A percentile compares a stretch with the other conserved stretches of the same genome.
Evolutionary conservation across 2,797 vertebrate species (phyloP).

Genomic region (Girardinus metallicus): DNA sequence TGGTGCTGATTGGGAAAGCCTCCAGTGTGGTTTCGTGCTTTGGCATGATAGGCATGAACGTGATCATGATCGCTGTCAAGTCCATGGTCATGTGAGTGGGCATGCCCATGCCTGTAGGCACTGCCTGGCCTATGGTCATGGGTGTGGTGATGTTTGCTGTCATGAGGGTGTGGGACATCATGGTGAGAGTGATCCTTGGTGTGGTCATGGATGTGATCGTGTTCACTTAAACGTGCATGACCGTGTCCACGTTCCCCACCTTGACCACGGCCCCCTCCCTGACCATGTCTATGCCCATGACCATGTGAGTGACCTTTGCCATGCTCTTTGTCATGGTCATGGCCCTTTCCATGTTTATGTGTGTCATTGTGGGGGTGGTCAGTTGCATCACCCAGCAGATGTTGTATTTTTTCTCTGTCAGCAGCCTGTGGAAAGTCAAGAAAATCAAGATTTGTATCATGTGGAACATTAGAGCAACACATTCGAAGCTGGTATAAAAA

Average conservation of each 20-base stretch:
- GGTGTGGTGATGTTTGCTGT: slow-evolving; percentile 57
- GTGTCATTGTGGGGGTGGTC: slow-evolving; percentile 75
- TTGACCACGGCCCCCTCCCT: neutral
- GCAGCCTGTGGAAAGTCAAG: slow-evolving; percentile 58
- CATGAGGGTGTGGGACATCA: neutral
- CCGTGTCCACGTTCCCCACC: slow-evolving; percentile 17
- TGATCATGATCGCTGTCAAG: slow-evolving; percentile 66
- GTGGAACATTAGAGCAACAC: neutral
- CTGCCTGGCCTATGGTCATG: slow-evolving; percentile 54
- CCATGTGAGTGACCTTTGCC: slow-evolving; percentile 48
- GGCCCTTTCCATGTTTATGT: slow-evolving; percentile 54
- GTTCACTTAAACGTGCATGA: slow-evolving; percentile 28
- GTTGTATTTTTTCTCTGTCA: slow-evolving; percentile 70
- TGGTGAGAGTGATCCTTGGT: slow-evolving; percentile 52
- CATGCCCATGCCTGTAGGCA: slow-evolving; percentile 57
- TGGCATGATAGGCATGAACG: slow-evolving; percentile 69
- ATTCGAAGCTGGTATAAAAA: neutral
- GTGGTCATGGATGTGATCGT: slow-evolving; percentile 65
- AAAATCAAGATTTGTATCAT: neutral
- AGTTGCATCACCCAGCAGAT: slow-evolving; percentile 59
- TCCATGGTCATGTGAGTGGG: slow-evolving; percentile 68
- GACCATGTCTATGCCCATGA: slow-evolving; percentile 50
- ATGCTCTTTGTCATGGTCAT: slow-evolving; percentile 62
- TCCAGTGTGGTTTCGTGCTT: slow-evolving; percentile 69
- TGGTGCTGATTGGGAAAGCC: slow-evolving; percentile 67